A percentile compares a stretch with the other conserved stretches of the same genome.
These are phyloP conservation scores for Novumbra hubbsi DNA, from an alignment of 2,797 vertebrate genomes.

Conservation along the genomic window DNA sequence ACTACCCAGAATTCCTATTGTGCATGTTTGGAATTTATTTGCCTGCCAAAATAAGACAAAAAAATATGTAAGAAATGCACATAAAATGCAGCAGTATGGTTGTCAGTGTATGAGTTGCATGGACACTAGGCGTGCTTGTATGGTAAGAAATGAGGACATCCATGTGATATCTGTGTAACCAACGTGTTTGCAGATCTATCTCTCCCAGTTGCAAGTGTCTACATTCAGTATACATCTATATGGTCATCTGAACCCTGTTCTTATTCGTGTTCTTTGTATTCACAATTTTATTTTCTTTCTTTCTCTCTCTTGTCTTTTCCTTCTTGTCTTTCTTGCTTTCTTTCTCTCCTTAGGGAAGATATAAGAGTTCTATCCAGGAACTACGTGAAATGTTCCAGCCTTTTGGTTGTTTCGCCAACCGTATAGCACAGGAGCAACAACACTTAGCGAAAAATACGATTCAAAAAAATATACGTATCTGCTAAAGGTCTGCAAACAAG, in stretches of 20 bases:
- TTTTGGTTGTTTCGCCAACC: slow-evolving; percentile 75
- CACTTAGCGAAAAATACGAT: slow-evolving; percentile 48
- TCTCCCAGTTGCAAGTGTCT: slow-evolving; percentile 43
- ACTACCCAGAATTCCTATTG: slow-evolving; percentile 78
- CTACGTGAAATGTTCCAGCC: slow-evolving; percentile 74
- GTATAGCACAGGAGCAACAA: slow-evolving; percentile 76
- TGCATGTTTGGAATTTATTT: slow-evolving; percentile 77
- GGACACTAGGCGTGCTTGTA: slow-evolving; percentile 50
- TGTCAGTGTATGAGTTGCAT: slow-evolving; percentile 71
- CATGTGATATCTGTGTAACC: slow-evolving; percentile 57
- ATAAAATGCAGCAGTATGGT: slow-evolving; percentile 58
- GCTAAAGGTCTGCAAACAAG: slow-evolving; percentile 39
- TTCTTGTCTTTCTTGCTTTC: slow-evolving; percentile 13
- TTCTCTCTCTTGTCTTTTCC: slow-evolving; percentile 23
- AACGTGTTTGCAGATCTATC: slow-evolving; percentile 54
- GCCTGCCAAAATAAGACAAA: slow-evolving; percentile 65
- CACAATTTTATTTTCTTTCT: slow-evolving; percentile 28
- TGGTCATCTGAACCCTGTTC: background rate
- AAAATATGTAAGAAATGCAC: slow-evolving; percentile 28
- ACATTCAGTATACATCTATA: slow-evolving; percentile 15
- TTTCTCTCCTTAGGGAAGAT: slow-evolving; percentile 53
- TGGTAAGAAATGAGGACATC: slow-evolving; percentile 47
- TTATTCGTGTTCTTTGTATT: slow-evolving; percentile 31
- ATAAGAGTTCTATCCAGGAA: slow-evolving; percentile 73
- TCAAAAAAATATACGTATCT: slow-evolving; percentile 39